Evolutionary conservation across 1,140 invertebrate species (phyloP), one percentile per base, ranked within the genome.

Genomic region (Harpegnathos saltator): DNA sequence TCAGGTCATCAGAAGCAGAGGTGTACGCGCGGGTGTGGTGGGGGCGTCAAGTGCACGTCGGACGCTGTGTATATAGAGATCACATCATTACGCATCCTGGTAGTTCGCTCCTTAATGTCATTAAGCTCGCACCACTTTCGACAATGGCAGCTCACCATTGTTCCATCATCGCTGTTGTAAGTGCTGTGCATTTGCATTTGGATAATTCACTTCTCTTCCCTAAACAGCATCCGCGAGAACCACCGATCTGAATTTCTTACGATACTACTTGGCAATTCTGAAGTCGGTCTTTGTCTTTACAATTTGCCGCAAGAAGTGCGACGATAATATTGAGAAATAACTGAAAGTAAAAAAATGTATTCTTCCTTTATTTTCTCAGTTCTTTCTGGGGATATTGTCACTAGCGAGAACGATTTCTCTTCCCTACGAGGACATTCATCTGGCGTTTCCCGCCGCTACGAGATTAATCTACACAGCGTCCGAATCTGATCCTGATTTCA

Each of bases 1-100:
- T 58, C 75, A 80, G 75, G 75, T 80, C 75, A 68, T 56, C 75
- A 58, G 14, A 80, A 29, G 1, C 65, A 69, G n/a, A 80, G 52
- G 52, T 69, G 26, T 63, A 52, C 1, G 15, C 22, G 19, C 15
- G 62, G 68, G 17, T 44, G 22, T 66, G 61, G 74, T 56, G 61
- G 75, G 75, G 33, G 29, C 11, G 33, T 69, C 19, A 59, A 69
- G 44, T 56, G 50, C 0, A 69, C 14, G 26, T 33, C 61, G 72
- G 12, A 50, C n/a, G 9, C 9, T 11, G 74, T 56, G 75, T 80
- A 80, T 80, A 80, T 78, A 80, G 74, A 77, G 75, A 80, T 59
- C 75, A 71, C 75, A 58, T 80, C 14, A 58, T 58, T 69, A 80
- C 38, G n/a, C 48, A 58, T 69, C 33, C 38, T 69, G 33, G 52